These are phyloP conservation scores for Thamnophis sirtalis DNA, from an alignment of 2,113 vertebrate species.

Conservation along the genomic window DNA sequence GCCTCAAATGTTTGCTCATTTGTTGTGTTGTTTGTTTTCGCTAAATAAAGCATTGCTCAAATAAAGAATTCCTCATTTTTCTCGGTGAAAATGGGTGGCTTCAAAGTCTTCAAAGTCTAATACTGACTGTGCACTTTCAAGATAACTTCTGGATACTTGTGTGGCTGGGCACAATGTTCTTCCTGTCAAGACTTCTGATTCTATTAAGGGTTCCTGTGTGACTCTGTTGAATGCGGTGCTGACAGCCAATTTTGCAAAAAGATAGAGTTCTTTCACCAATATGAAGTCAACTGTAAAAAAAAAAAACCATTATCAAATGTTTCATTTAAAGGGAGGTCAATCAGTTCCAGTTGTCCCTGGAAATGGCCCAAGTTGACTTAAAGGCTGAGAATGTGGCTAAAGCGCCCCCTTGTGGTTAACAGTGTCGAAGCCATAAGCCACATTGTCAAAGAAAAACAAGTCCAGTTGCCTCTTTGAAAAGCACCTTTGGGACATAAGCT, in stretches of 20 bases:
- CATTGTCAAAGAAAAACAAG: too few relatives aligned
- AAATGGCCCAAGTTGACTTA: neutral
- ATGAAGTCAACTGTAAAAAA: neutral
- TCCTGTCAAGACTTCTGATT: neutral
- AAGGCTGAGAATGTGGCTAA: neutral
- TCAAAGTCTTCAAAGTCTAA: neutral
- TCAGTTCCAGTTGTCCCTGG: constrained; percentile 1
- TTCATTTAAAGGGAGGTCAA: neutral
- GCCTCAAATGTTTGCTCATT: neutral
- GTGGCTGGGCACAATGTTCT: neutral
- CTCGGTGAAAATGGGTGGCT: neutral
- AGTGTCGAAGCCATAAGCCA: neutral
- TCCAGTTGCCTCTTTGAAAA: too few relatives aligned
- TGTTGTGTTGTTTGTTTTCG: neutral
- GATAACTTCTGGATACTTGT: neutral
- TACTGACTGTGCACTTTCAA: neutral
- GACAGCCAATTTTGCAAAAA: neutral
- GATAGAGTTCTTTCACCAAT: constrained; percentile 6
- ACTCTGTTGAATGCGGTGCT: neutral
- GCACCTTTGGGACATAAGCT: too few relatives aligned
- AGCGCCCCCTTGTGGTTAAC: constrained; percentile 7
- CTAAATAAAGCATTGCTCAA: neutral
- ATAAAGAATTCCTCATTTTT: neutral
- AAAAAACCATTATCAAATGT: neutral
- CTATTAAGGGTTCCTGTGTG: neutral